Conservation (phyloP, 2,888 invertebrate genomes). For the Salpingus planirostris region DNA sequence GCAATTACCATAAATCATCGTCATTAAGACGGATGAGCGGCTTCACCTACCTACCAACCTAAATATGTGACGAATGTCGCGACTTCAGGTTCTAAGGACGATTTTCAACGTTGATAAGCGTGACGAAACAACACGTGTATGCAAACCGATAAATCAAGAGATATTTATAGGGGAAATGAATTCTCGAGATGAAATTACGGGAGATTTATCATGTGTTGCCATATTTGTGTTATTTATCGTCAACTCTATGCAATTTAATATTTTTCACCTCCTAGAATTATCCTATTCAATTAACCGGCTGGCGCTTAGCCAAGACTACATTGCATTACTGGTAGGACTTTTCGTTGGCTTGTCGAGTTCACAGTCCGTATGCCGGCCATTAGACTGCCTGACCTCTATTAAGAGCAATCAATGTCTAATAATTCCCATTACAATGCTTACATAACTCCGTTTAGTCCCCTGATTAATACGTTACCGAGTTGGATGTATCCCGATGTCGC, state of each 20-base stretch:
- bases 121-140: conserved; percentile 19
- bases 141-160: conserved; percentile 19
- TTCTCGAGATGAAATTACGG: conserved; percentile 14
- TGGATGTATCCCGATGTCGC: conserved; percentile 10
- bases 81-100: conserved; percentile 12
- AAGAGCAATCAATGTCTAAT: conserved; percentile 23
- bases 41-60: no score
- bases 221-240: no score
- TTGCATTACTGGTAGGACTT: no score
- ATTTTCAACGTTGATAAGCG: conserved; percentile 21
- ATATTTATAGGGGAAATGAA: conserved; percentile 21
- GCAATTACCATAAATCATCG: no score
- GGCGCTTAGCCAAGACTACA: no score
- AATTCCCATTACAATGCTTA: conserved; percentile 18
- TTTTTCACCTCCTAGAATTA: no score
- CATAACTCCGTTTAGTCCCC: conserved; percentile 13
- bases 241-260: no score
- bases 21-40: no score
- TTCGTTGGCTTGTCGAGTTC: no score
- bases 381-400: conserved; percentile 19
- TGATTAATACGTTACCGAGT: conserved; percentile 19
- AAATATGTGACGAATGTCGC: conserved; percentile 6
- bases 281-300: no score
- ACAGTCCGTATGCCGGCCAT: conserved; percentile 9
- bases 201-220: conserved; percentile 13